A percentile compares a stretch with the other conserved stretches of the same genome.
These are phyloP conservation scores for Mola mola DNA, from an alignment of 2,113 vertebrate genomes.

Conservation along the genomic window DNA sequence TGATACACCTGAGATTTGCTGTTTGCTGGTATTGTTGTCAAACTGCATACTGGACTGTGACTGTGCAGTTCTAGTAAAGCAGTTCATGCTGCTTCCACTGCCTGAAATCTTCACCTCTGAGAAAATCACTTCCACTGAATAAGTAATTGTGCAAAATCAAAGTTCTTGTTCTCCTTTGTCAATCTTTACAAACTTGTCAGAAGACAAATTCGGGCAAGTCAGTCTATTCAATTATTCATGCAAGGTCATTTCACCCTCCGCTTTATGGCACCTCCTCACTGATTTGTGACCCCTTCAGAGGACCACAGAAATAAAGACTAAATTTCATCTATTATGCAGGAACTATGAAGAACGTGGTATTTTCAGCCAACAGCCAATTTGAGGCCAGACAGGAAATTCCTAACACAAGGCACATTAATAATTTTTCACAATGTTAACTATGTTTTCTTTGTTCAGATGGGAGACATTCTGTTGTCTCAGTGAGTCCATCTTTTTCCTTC, in stretches of 20 bases:
- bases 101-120: conserved; percentile 9
- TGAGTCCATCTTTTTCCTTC: not conserved
- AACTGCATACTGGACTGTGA: too few relatives aligned
- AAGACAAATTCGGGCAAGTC: conserved; percentile 57
- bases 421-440: conserved; percentile 34
- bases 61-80: too few relatives aligned
- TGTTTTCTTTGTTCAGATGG: conserved; percentile 14
- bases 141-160: conserved; percentile 49
- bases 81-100: not conserved
- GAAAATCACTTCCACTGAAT: conserved; percentile 54
- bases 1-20: too few relatives aligned
- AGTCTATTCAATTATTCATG: conserved; percentile 52
- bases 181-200: conserved; percentile 30
- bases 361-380: conserved; percentile 20
- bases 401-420: conserved; percentile 28
- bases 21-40: too few relatives aligned
- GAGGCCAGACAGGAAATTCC: conserved; percentile 14
- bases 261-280: conserved; percentile 23
- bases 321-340: conserved; percentile 55
- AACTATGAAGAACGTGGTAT: conserved; percentile 2
- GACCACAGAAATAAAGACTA: conserved; percentile 29
- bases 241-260: not conserved
- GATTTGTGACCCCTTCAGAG: conserved; percentile 18
- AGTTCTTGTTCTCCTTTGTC: conserved; percentile 30
- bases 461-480: not conserved